A percentile compares a stretch with the other conserved stretches of the same genome.
These are phyloP conservation scores for Trachelus troglodyta DNA, from an alignment of 2,888 invertebrate genomes.

Conservation along the genomic window DNA sequence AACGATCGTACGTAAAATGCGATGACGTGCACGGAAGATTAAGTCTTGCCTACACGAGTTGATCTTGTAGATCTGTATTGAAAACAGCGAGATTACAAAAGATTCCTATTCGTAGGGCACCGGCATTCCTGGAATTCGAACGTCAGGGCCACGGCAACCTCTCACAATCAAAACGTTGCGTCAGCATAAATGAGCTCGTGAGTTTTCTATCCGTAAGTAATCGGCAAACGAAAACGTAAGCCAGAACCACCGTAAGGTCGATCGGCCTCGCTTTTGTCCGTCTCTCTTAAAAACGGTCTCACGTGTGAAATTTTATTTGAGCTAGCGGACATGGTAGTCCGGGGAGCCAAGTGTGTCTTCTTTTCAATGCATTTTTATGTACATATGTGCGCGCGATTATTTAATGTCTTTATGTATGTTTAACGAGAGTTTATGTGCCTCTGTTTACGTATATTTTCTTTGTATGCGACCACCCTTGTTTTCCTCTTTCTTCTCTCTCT, in stretches of 20 bases:
- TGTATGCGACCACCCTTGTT: neutral
- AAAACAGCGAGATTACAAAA: neutral
- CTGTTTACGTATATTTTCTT: neutral
- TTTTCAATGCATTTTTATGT: slow-evolving; percentile 29
- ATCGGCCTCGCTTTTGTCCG: neutral
- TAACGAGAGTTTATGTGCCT: neutral
- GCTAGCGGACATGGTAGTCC: slow-evolving; percentile 41
- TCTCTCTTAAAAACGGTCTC: slow-evolving; percentile 1
- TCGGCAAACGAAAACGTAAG: neutral
- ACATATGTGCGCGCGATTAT: slow-evolving; percentile 42
- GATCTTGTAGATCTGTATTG: neutral
- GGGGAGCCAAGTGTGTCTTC: slow-evolving; percentile 20
- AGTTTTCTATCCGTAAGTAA: neutral
- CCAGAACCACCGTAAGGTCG: neutral
- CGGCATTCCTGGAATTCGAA: neutral
- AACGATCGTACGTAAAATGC: neutral
- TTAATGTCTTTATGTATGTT: neutral
- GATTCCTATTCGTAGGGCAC: neutral
- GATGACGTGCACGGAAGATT: neutral
- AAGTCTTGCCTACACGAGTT: neutral
- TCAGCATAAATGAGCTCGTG: neutral
- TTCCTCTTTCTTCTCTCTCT: neutral
- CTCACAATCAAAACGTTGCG: neutral
- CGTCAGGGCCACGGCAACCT: neutral
- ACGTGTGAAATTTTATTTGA: slow-evolving; percentile 34